phyloP scores from a whole-genome alignment of 2,113 vertebrate species.

The Labeo catla region DNA sequence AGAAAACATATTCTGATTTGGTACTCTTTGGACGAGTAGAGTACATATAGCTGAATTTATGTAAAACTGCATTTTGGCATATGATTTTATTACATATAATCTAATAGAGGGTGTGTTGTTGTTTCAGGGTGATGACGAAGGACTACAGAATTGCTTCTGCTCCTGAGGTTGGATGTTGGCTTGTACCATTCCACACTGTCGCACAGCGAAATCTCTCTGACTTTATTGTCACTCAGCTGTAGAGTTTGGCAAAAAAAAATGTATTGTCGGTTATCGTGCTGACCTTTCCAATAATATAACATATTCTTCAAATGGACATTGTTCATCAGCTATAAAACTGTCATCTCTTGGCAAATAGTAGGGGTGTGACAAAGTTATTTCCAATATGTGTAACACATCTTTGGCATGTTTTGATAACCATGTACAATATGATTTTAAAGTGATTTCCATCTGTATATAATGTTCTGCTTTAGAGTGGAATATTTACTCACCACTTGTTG shows the following conservation, averaged over 20 bases:
- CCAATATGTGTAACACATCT: neutral
- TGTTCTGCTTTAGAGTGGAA: neutral
- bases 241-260: neutral
- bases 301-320: neutral
- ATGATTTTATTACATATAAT: too few species aligned
- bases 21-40: too few species aligned
- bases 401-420: neutral
- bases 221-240: slow-evolving; percentile 37
- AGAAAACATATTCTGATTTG: too few species aligned
- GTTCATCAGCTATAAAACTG: neutral
- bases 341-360: neutral
- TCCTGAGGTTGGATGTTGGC: slow-evolving; percentile 44
- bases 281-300: neutral
- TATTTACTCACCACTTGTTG: neutral
- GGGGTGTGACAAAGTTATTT: neutral
- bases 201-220: slow-evolving; percentile 50
- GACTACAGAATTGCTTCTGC: slow-evolving; percentile 36
- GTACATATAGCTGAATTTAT: too few species aligned
- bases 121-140: slow-evolving; percentile 31
- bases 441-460: neutral
- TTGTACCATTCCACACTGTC: slow-evolving; percentile 46
- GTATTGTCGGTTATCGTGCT: neutral
- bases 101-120: neutral
- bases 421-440: too few species aligned
- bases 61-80: too few species aligned